Conservation (phyloP, 2,888 invertebrate species). For the Elysia crispata region DNA sequence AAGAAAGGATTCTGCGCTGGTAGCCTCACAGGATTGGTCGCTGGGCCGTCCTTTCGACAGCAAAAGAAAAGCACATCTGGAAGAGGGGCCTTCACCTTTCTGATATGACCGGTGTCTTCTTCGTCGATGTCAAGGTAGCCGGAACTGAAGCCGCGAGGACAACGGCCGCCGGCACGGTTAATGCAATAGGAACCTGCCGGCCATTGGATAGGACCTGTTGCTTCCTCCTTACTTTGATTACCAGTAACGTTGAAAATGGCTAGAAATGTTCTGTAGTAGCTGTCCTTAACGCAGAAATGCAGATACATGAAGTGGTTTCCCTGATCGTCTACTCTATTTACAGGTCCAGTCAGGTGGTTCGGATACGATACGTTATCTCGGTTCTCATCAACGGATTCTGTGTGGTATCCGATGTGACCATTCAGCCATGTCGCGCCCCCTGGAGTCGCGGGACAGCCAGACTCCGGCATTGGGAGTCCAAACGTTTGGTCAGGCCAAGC, state of each 20-base stretch:
- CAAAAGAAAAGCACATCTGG: not conserved
- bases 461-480: not conserved
- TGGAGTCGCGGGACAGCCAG: conserved; percentile 1
- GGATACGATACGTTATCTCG: not conserved
- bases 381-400: not conserved
- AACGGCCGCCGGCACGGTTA: not conserved
- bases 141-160: not conserved
- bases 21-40: not conserved
- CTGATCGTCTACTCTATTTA: not conserved
- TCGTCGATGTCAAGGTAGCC: not conserved
- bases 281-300: conserved; percentile 14
- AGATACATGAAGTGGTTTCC: not conserved
- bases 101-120: not conserved
- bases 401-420: not conserved
- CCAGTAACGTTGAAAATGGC: no score
- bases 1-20: conserved; percentile 14
- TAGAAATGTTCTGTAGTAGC: no score
- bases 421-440: not conserved
- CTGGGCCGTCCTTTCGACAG: conserved; percentile 16
- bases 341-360: not conserved
- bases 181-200: conserved; percentile 31
- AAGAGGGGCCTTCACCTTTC: not conserved
- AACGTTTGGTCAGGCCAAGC: conserved; percentile 5
- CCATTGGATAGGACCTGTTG: not conserved
- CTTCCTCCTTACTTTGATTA: no score